Base-by-base conservation (phyloP, 2,113 vertebrate genomes). In the Barnardius zonarius region DNA sequence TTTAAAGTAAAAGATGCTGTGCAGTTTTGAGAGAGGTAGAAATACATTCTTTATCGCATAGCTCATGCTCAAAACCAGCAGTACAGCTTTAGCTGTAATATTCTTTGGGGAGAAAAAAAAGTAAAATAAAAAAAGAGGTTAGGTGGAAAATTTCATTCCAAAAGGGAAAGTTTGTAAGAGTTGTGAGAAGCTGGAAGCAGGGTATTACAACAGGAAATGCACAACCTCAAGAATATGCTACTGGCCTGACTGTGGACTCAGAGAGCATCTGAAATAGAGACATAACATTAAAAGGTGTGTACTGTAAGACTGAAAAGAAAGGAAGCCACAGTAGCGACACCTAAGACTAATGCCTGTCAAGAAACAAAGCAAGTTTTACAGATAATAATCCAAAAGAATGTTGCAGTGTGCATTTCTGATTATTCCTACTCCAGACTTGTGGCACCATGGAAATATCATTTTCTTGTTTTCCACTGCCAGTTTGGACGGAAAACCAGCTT, bases 401-500 rank as follows among this genome's bases (percentile, higher is more conserved):
- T 33, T 87, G 44, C 8, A 55, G 55, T 72, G 69, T 86, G 9
- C n/a, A 79, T 93, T 96, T 87, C 20, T 90, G 76, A 81, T 83
- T 90, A 67, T 93, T 95, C 74, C 82, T 93, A 66, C 55, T 86
- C 48, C 81, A 93, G 92, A 96, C 92, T 95, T 96, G 61, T 95
- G 97, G 96, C 86, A 95, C 87, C 77, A 84, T 86, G 27, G 43
- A 96, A 96, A 86, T 95, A 94, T 22, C 59, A 78, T 95, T 97
- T 93, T 92, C 90, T 93, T 93, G 54, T 93, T 93, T 97, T 90
- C 89, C 91, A 88, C 62, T 86, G 90, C 87, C 93, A 96, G 73
- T 46, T 97, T n/a, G 30, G 74, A 92, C 2, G 62, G 96, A 97
- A 97, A 98, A 98, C 82, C 81, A 97, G 88, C 97, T 95, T 95